Evolutionary conservation across 1,140 invertebrate genomes (phyloP).

Genomic region (Eumeta japonica): DNA sequence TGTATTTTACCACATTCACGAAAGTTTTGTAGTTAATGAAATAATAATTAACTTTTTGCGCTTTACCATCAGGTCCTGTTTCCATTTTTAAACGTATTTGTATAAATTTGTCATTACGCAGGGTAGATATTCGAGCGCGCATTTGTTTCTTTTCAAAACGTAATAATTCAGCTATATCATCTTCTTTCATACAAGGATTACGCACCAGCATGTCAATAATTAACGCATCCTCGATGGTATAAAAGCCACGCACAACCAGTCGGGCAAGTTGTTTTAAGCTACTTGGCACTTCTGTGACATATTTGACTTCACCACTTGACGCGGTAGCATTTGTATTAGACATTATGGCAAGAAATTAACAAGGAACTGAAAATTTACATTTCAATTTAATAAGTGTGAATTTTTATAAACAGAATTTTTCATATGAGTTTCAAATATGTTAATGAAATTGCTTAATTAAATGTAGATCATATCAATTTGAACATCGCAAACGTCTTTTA

Average conservation of each 20-base stretch:
- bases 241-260: conserved; percentile 89
- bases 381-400: no score
- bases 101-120: conserved; percentile 93
- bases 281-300: conserved; percentile 83
- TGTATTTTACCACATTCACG: conserved; percentile 97
- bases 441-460: no score
- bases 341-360: no score
- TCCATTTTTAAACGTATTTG: conserved; percentile 92
- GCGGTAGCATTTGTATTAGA: no score
- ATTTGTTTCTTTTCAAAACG: conserved; percentile 95
- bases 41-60: conserved; percentile 95
- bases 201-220: conserved; percentile 93
- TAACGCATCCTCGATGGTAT: conserved; percentile 88
- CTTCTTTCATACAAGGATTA: conserved; percentile 96
- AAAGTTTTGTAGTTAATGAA: conserved; percentile 98
- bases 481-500: no score
- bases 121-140: conserved; percentile 77
- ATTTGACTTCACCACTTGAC: conserved; percentile 47
- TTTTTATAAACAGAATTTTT: no score
- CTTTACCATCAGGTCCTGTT: conserved; percentile 90
- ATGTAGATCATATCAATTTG: no score
- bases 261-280: conserved; percentile 88
- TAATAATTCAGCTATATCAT: conserved; percentile 89
- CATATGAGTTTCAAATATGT: no score
- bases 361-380: no score